Base-by-base conservation (phyloP, 2,888 invertebrate species). In the Melangyna quadrimaculata region DNA sequence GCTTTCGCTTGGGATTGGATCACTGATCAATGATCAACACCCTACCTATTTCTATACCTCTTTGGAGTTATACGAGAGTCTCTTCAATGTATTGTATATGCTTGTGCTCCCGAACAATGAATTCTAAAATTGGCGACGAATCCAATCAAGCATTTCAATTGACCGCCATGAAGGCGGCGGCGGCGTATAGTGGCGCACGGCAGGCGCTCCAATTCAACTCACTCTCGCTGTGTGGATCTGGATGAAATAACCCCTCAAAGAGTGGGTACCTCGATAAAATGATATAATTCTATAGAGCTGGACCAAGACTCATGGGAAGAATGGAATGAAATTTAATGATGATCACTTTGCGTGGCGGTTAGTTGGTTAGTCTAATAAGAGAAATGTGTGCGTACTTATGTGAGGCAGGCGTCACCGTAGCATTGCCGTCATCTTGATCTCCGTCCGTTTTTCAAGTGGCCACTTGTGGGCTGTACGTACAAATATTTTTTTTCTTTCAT, bases 121-220 rank as follows among this genome's bases (percentile, higher is more conserved):
- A 65, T 71, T 84, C 43, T 51, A 67, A 63, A 72, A 77, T 86
- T 81, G 73, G 86, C 87, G 82, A 87, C 87, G 87, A 82, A 87
- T 87, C 82, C 87, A 87, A 87, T 82, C 78, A 82, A 78, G 87
- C 87, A 71, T 82, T 87, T 87, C 87, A 87, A 87, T 87, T 87
- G 82, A 87, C 82, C 87, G 87, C 73, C 86, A 86, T 73, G 77
- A 81, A 81, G 86, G 86, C 70, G 70, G 70, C 75, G 63, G 19
- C 51, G 67, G 51, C 74, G 45, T 17, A 27, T 17, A 35, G 8
- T 59, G 59, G 59, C 84, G 63, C 80, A 71, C 81, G 65, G 71
- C 71, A 75, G 83, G 79, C 83, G 83, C 83, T 83, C 51, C 70
- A 83, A 48, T 83, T 83, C 43, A n/a, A 35, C 35, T 61, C 51